Evolutionary conservation across 1,140 invertebrate genomes (phyloP).

Genomic region (Liolophura sinensis): DNA sequence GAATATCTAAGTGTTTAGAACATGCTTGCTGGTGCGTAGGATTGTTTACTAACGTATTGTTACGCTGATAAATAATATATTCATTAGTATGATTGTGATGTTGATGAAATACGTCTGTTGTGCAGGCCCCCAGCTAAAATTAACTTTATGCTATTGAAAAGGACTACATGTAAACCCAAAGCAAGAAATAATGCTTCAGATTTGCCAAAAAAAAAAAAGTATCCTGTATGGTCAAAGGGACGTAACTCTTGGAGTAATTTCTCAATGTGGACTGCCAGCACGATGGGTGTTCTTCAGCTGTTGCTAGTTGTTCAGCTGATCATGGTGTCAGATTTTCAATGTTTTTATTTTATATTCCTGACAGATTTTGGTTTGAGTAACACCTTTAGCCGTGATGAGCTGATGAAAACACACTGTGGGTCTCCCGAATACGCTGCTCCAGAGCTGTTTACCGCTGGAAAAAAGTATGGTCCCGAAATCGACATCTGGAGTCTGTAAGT

Average conservation of each 20-base stretch:
- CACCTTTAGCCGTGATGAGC: slow-evolving; percentile 62
- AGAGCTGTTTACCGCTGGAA: slow-evolving; percentile 68
- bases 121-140: too few species aligned
- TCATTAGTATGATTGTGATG: too few species aligned
- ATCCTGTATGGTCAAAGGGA: slow-evolving; percentile 7
- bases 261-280: too few species aligned
- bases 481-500: slow-evolving; percentile 76
- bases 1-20: too few species aligned
- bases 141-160: too few species aligned
- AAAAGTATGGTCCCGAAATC: slow-evolving; percentile 73
- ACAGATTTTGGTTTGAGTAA: slow-evolving; percentile 77
- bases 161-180: too few species aligned
- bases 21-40: too few species aligned
- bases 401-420: slow-evolving; percentile 72
- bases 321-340: background rate
- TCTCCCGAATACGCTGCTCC: slow-evolving; percentile 78
- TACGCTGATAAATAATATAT: too few species aligned
- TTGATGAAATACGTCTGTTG: too few species aligned
- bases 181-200: too few species aligned
- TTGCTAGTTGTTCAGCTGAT: background rate
- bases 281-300: background rate
- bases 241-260: slow-evolving; percentile 4
- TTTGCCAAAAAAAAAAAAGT: background rate
- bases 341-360: slow-evolving; percentile 22
- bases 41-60: too few species aligned